Percentiles rank a stretch among this genome's conserved stretches.
Conservation (phyloP, 2,797 vertebrate genomes). For the Pangasius mekongensis region DNA sequence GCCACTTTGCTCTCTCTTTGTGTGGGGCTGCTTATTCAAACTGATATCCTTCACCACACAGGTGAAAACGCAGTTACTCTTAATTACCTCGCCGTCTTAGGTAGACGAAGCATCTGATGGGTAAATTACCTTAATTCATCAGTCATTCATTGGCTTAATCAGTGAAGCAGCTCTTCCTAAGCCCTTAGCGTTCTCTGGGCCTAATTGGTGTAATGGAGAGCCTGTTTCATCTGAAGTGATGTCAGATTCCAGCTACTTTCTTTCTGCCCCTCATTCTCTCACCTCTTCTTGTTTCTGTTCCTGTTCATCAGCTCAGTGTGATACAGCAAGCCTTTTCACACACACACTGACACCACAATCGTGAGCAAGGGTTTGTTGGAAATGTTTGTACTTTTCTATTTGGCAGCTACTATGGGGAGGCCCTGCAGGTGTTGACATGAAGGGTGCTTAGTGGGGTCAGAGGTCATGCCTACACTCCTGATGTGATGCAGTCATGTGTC, state of each 20-base stretch:
- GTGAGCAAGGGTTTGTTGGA: not conserved
- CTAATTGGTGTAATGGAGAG: slow-evolving; percentile 56
- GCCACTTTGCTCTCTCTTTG: not conserved
- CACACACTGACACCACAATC: not conserved
- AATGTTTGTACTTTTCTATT: not conserved
- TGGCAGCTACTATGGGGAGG: not conserved
- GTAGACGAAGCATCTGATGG: slow-evolving; percentile 54
- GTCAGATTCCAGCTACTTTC: slow-evolving; percentile 36
- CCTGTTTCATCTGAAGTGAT: slow-evolving; percentile 47
- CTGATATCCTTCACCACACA: slow-evolving; percentile 44
- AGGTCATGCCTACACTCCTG: too few species aligned
- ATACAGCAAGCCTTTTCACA: not conserved
- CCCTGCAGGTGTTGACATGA: not conserved
- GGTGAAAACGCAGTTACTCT: slow-evolving; percentile 59
- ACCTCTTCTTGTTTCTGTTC: not conserved
- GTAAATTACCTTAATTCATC: slow-evolving; percentile 54
- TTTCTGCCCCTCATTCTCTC: not conserved
- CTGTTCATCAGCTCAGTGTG: slow-evolving; percentile 34
- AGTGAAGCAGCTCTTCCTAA: slow-evolving; percentile 41
- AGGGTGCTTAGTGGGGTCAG: not conserved
- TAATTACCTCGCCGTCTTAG: slow-evolving; percentile 57
- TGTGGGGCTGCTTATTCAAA: slow-evolving; percentile 39
- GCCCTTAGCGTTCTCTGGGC: not conserved
- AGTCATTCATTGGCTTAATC: slow-evolving; percentile 54
- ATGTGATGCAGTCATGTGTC: not conserved